Conservation (phyloP, 2,113 vertebrate species). For the Carassius gibelio region DNA sequence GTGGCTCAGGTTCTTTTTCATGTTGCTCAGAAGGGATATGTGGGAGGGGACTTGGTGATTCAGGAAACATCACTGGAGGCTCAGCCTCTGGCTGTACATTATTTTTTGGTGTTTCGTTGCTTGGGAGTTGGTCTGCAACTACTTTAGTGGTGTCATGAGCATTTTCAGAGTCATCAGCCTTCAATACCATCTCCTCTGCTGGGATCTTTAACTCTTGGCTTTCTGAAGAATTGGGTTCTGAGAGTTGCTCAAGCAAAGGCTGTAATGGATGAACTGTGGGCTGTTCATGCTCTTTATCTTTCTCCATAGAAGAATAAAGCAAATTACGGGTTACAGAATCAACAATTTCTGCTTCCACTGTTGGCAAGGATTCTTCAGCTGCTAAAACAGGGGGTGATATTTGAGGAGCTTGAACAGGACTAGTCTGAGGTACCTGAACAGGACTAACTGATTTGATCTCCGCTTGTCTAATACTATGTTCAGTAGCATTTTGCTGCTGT, state of each 20-base stretch:
- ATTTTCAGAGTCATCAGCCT: conserved; percentile 65
- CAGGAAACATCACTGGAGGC: conserved; percentile 59
- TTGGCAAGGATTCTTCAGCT: conserved; percentile 58
- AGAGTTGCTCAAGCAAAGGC: conserved; percentile 63
- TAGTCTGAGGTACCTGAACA: conserved; percentile 54
- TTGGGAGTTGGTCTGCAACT: conserved; percentile 67
- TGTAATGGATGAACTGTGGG: conserved; percentile 49
- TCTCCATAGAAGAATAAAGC: conserved; percentile 55
- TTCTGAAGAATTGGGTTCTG: conserved; percentile 38
- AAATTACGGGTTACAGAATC: conserved; percentile 47
- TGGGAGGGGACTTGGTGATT: conserved; percentile 58
- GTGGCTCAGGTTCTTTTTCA: conserved; percentile 70
- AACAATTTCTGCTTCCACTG: conserved; percentile 57
- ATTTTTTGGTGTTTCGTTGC: conserved; percentile 75
- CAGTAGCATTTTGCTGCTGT: conserved; percentile 65
- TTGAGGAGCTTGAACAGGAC: conserved; percentile 46
- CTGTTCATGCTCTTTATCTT: conserved; percentile 65
- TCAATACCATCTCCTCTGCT: conserved; percentile 63
- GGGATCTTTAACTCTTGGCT: conserved; percentile 49
- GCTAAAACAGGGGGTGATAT: conserved; percentile 60
- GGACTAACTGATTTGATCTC: conserved; percentile 73
- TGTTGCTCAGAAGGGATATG: conserved; percentile 67
- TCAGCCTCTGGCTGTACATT: conserved; percentile 78
- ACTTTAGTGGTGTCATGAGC: background rate
- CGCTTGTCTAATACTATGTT: conserved; percentile 53